A percentile compares a stretch with the other conserved stretches of the same genome.
phyloP scores from a whole-genome alignment of 2,113 vertebrate genomes.

The Osmerus eperlanus region DNA sequence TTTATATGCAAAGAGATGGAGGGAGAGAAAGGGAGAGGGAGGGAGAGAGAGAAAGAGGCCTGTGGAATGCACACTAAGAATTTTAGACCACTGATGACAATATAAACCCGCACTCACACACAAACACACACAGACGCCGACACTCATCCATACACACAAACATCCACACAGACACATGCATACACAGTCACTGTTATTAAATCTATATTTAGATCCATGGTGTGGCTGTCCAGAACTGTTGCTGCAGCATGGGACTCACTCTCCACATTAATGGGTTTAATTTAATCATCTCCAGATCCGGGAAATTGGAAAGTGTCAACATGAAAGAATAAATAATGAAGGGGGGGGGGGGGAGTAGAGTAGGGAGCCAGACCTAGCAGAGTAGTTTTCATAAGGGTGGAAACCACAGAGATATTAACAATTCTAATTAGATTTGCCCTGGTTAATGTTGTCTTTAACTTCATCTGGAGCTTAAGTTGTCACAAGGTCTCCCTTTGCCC shows the following conservation, averaged over 20 bases:
- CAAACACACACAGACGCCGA: too few relatives aligned
- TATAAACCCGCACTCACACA: too few relatives aligned
- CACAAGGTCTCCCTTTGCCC: constrained; percentile 26
- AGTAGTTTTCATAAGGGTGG: constrained; percentile 36
- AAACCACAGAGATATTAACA: constrained; percentile 35
- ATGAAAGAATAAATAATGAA: constrained; percentile 61
- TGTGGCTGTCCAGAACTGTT: constrained; percentile 35
- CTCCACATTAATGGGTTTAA: constrained; percentile 63
- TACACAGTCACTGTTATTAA: constrained; percentile 60
- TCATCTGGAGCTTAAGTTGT: constrained; percentile 39
- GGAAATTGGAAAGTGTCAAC: constrained; percentile 62
- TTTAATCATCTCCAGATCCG: constrained; percentile 58
- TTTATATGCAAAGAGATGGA: constrained; percentile 49
- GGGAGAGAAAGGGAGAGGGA: constrained; percentile 10
- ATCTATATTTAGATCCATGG: constrained; percentile 71
- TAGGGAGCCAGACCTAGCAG: constrained; percentile 26
- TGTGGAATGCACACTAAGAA: constrained; percentile 65
- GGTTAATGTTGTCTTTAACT: constrained; percentile 41
- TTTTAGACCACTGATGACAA: constrained; percentile 55
- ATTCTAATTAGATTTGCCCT: constrained; percentile 46
- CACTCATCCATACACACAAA: too few relatives aligned
- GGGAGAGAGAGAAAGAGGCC: constrained; percentile 24
- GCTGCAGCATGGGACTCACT: constrained; percentile 45
- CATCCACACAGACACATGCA: too few relatives aligned
- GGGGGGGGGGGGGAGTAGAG: constrained; percentile 25